Evolutionary conservation across 1,140 invertebrate species (phyloP), one percentile per base, ranked within the genome.

Genomic region (Caerostris darwini): DNA sequence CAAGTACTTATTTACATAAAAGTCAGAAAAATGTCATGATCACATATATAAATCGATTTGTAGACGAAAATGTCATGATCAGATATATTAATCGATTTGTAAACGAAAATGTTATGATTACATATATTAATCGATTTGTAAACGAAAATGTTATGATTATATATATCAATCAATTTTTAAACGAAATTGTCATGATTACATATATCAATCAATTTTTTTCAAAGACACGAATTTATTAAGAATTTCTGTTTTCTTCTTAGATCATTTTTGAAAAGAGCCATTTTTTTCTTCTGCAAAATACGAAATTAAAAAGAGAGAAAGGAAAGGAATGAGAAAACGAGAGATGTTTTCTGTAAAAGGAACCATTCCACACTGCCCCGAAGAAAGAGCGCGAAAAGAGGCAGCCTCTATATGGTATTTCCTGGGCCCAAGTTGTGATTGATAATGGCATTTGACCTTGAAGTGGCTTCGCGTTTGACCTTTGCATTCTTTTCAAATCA

Each of bases 401-500:
- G 56, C 10, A 56, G 64, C 69, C 59, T 50, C 6, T 53, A 71
- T 89, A 61, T 89, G 64, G 64, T 67, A 89, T 89, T 69, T 87
- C 85, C 59, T 89, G 87, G 71, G 64, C 34, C 57, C 58, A 17
- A 77, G 19, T 77, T 89, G 87, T 71, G 87, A 89, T 89, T 89
- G 87, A 89, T 89, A 89, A 89, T 89, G 64, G 87, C 53, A 19
- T 69, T 71, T 54, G 64, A 14, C 87, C 61, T 12, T 19, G 64
- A 54, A 87, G 85, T 64, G 14, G 61, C 34, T 64, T 87, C 34
- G 3, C 85, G 12, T 8, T 10, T 87, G 59, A 64, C 85, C 85
- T 87, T 87, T 64, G 58, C 53, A 85, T 85, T 85, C 56, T 85
- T 85, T 85, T 56, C 82, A 19, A 85, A 85, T 85, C 82, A 85